Evolutionary conservation across 1,140 invertebrate species (phyloP).

Genomic region (Polypedilum vanderplanki): DNA sequence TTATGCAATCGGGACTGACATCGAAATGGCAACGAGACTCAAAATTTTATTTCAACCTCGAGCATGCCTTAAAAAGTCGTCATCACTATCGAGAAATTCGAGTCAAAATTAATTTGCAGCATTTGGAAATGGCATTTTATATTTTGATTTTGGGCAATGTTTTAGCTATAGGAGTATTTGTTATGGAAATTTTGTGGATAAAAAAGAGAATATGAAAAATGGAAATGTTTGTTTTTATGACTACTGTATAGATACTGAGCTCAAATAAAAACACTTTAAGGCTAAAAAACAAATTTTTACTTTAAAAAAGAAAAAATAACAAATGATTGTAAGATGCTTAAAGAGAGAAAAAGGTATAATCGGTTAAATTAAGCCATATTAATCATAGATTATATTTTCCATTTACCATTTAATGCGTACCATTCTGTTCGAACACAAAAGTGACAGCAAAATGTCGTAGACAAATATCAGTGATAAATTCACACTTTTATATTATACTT

Average conservation of each 20-base stretch:
- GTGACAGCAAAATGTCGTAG: not conserved
- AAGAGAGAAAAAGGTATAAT: not conserved
- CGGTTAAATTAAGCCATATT: not conserved
- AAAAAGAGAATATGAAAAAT: not conserved
- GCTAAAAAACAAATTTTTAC: not conserved
- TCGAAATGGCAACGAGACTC: not conserved
- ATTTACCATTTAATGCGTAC: not conserved
- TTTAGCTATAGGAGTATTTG: not conserved
- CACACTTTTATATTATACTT: not conserved
- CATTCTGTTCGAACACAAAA: not conserved
- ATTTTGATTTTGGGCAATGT: not conserved
- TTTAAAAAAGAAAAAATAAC: not conserved
- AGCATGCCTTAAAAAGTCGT: not conserved
- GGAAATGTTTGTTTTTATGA: not conserved
- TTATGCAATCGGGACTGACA: slow-evolving; percentile 24
- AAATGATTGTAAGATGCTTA: not conserved
- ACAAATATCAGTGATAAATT: not conserved
- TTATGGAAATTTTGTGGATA: not conserved
- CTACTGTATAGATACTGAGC: not conserved
- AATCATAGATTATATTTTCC: not conserved
- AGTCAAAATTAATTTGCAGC: slow-evolving; percentile 12
- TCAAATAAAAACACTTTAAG: not conserved
- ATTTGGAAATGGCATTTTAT: slow-evolving; percentile 24
- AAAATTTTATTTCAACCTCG: not conserved
- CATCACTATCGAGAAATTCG: not conserved